Base-by-base conservation (phyloP, 2,797 vertebrate genomes). In the Rachycentron canadum region DNA sequence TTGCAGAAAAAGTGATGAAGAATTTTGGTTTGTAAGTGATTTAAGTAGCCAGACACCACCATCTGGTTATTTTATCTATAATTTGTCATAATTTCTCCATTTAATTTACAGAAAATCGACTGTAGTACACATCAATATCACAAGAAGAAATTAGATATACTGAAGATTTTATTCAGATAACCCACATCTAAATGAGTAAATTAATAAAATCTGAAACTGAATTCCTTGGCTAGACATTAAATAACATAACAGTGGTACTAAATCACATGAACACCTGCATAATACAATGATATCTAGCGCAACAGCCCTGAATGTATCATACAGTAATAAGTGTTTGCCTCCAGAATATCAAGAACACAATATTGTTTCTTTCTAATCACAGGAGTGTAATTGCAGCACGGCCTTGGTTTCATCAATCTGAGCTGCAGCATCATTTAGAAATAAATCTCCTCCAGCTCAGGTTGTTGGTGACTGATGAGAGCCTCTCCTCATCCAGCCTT, bases 401-500 rank as follows among this genome's bases (percentile, higher is more conserved):
- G 9, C 30, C 5, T 53, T 28, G 9, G 43, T 60, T 67, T 36
- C 21, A 55, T 43, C 3, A 28, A 14, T 28, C 41, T 56, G 25
- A 47, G 69, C 43, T 25, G 41, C 40, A 43, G 21, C 30, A 25
- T 12, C 1, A 4, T 32, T 52, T 26, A 28, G n/a, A 52, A 47
- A 52, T 32, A 23, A 47, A 60, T 30, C 34, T 59, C 14, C 16
- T 21, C 6, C 40, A 41, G 43, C 66, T 76, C 55, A 56, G 70
- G 68, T 40, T 28, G 23, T 12, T 11, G 10, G 53, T 19, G 16
- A 34, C 38, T 38, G 43, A 61, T 47, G 58, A 62, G 26, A 68
- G 49, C 58, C 26, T 82, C 30, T 81, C 47, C 1, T 68, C 57
- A 28, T 75, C 62, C 63, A 25, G 72, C 49, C 67, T 76, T 30